phyloP scores from a whole-genome alignment of 2,113 vertebrate species.

The Spheniscus mendiculus region DNA sequence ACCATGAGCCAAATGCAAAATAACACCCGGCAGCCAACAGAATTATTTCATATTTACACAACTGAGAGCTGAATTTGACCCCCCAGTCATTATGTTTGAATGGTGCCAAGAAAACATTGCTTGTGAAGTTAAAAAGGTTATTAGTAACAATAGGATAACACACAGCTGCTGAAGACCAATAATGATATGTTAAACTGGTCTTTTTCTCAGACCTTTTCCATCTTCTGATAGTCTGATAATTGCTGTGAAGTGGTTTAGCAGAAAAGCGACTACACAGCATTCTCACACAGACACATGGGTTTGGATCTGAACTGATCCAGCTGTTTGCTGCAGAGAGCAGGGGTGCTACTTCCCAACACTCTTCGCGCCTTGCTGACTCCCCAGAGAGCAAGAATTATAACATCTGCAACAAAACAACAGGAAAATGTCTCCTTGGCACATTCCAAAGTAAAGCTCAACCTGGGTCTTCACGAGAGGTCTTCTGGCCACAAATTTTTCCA shows the following conservation, averaged over 20 bases:
- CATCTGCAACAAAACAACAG: background rate
- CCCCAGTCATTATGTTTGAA: conserved; percentile 3
- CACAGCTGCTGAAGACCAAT: conserved; percentile 26
- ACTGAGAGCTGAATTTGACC: conserved; percentile 34
- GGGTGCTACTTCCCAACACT: background rate
- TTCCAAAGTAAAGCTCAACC: background rate
- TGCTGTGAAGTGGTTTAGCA: conserved; percentile 1
- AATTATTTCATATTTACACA: conserved; percentile 44
- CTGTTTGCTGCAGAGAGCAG: conserved; percentile 10
- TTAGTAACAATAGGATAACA: conserved; percentile 27
- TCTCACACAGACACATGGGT: background rate
- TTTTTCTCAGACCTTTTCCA: conserved; percentile 20
- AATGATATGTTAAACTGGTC: background rate
- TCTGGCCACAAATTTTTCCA: background rate
- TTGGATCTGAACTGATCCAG: background rate
- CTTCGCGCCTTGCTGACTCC: background rate
- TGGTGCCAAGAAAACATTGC: conserved; percentile 45
- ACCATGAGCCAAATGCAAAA: conserved; percentile 39
- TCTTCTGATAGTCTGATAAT: conserved; percentile 2
- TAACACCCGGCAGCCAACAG: conserved; percentile 10
- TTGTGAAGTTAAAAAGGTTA: conserved; percentile 34
- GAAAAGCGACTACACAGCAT: background rate
- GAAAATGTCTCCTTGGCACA: background rate
- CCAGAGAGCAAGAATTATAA: background rate
- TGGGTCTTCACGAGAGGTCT: background rate